Base-by-base conservation (phyloP, 53 echinoderm and acorn worm species). In the Mesocentrotus franciscanus region DNA sequence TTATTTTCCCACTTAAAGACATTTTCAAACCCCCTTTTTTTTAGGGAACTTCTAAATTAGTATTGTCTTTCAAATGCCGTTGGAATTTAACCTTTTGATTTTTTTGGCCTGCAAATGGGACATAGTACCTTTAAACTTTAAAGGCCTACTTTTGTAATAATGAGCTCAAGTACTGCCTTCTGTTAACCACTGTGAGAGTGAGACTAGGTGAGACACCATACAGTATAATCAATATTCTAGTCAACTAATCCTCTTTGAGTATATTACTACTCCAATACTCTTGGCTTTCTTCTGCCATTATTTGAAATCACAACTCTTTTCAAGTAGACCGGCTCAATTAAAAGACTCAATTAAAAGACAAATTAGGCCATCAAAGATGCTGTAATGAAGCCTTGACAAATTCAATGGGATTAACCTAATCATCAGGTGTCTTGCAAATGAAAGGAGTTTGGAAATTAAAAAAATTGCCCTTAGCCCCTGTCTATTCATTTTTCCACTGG, bases 171-270 rank as follows among this genome's bases (percentile, higher is more conserved):
- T 30, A 74, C 74, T 74, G 74, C 20, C 20, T 68, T 74, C 27
- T 74, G 32, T 74, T 74, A 24, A 32, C 30, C 32, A 10, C 74
- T 29, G 30, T 1, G 39, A 39, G 1, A 5, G 49, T 32, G 2
- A 12, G 32, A 74, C 27, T 11, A 1, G 3, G 49, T 32, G 2
- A 12, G 32, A 74, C 27, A 30, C 11, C 32, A 29, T 10, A n/a
- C n/a, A n/a, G n/a, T n/a, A 81, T 81, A 81, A 81, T 81, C 81
- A 81, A 81, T 81, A 81, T 20, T 81, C 36, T 16, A 81, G 32
- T 76, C 33, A 33, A 76, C 76, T 13, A 81, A 20, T 81, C 13
- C 42, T 42, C 42, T 18, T 18, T 39, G 39, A 39, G 30, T 5
- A 39, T 36, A 79, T 34, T 79, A 81, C 0, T 42, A 36, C 17